These are phyloP conservation scores for Gymnopithys bicolor DNA, from an alignment of 2,797 vertebrate genomes.

Conservation along the genomic window DNA sequence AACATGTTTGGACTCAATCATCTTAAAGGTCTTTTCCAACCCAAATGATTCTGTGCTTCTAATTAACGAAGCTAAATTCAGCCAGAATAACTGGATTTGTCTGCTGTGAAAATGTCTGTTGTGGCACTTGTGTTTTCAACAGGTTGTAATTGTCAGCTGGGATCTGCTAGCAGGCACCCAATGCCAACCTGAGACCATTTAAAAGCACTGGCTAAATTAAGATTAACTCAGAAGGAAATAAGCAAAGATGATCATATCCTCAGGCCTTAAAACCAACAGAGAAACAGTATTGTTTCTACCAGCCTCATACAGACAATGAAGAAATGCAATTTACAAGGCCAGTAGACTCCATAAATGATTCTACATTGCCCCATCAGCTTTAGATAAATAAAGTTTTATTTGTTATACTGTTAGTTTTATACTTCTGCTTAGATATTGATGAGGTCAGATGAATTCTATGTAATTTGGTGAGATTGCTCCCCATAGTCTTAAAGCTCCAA, in stretches of 20 bases:
- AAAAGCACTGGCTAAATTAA: neutral
- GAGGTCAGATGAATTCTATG: neutral
- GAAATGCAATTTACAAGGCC: neutral
- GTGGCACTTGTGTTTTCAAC: neutral
- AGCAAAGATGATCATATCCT: neutral
- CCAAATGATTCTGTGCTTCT: neutral
- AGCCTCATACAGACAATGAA: neutral
- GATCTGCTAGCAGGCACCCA: neutral
- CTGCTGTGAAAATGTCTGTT: neutral
- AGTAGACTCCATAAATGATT: neutral
- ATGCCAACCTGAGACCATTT: neutral
- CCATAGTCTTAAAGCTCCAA: neutral
- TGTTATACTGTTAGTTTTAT: neutral
- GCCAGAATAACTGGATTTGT: neutral
- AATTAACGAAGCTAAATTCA: neutral
- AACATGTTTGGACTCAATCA: accelerated
- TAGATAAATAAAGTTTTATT: neutral
- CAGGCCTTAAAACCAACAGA: neutral
- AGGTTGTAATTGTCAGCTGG: neutral
- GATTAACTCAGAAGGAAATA: neutral
- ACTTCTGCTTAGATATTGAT: neutral
- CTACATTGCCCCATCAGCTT: accelerated
- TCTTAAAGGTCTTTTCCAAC: neutral
- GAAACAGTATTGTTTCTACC: neutral
- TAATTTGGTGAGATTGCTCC: neutral